These are phyloP conservation scores for Erpornis zantholeuca DNA, from an alignment of 2,113 vertebrate species.

Conservation along the genomic window DNA sequence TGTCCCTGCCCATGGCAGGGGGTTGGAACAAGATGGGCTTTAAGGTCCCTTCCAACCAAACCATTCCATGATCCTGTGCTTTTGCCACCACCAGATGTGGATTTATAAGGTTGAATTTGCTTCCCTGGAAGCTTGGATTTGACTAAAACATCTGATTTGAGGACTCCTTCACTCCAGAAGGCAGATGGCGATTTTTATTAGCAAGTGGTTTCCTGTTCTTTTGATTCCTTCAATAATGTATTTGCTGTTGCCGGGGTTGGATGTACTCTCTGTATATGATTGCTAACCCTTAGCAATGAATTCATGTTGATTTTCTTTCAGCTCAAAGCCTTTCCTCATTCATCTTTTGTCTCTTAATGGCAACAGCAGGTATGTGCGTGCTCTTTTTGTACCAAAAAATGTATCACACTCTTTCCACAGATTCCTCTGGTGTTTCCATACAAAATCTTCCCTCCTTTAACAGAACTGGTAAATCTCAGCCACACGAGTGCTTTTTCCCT, in stretches of 20 bases:
- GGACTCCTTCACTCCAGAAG: not conserved
- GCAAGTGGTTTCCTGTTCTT: conserved; percentile 11
- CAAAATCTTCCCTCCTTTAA: not conserved
- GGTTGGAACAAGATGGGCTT: not conserved
- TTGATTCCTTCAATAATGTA: not conserved
- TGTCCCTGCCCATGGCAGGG: not conserved
- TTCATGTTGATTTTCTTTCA: conserved; percentile 43
- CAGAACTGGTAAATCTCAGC: not conserved
- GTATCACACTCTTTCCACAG: not conserved
- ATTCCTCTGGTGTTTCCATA: not conserved
- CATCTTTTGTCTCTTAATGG: conserved; percentile 23
- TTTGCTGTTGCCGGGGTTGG: not conserved
- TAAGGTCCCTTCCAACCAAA: not conserved
- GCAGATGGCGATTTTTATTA: not conserved
- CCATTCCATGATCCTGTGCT: not conserved
- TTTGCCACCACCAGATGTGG: not conserved
- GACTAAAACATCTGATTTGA: not conserved
- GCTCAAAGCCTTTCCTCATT: not conserved
- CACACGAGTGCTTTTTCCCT: not conserved
- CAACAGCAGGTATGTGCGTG: not conserved
- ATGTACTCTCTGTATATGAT: not conserved
- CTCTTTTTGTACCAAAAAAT: not conserved
- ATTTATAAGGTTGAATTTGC: not conserved
- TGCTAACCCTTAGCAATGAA: conserved; percentile 5
- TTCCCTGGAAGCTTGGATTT: not conserved